Percentiles rank a stretch among this genome's conserved stretches.
These are phyloP conservation scores for Pampusana beccarii DNA, from an alignment of 2,113 vertebrate genomes.

Conservation along the genomic window DNA sequence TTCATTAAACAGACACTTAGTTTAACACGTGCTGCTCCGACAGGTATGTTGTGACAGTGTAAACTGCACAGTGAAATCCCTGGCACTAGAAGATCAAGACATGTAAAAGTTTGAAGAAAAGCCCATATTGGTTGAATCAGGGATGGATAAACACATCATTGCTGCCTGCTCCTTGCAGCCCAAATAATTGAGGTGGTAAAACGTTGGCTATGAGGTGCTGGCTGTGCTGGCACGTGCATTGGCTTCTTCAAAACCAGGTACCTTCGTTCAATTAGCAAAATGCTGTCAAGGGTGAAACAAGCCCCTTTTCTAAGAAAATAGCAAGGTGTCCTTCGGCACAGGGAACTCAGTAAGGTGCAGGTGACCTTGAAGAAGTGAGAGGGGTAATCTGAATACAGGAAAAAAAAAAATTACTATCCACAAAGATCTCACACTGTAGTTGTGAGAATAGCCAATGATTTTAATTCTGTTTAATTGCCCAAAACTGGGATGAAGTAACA, in stretches of 20 bases:
- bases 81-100: not conserved
- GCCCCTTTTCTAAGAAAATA: not conserved
- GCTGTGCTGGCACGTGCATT: fast-evolving
- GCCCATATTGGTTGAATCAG: not conserved
- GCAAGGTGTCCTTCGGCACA: fast-evolving
- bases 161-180: not conserved
- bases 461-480: not conserved
- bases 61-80: not conserved
- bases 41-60: not conserved
- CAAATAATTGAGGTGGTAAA: not conserved
- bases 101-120: not conserved
- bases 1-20: slow-evolving; percentile 46
- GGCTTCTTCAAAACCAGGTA: not conserved
- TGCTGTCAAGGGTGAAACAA: not conserved
- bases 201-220: not conserved
- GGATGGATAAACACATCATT: not conserved
- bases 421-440: not conserved
- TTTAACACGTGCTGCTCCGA: not conserved
- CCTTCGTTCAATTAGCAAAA: not conserved
- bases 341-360: fast-evolving
- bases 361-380: not conserved
- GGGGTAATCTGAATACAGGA: not conserved
- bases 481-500: not conserved
- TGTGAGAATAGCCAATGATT: not conserved
- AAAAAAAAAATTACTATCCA: not conserved